Base-by-base conservation (phyloP, 2,113 vertebrate species). In the Aegithalos caudatus region DNA sequence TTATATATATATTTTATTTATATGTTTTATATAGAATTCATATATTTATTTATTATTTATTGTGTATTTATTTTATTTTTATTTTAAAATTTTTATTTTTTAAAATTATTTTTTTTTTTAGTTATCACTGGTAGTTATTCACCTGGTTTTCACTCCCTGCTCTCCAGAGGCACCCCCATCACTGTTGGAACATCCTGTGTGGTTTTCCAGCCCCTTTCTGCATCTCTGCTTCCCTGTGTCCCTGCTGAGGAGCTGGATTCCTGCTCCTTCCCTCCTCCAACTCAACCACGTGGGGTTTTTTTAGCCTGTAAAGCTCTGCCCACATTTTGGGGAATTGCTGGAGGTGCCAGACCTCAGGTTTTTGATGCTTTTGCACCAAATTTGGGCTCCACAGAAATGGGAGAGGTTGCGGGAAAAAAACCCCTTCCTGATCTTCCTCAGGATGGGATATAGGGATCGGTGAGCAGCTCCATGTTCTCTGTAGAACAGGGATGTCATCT, bases 351-450 rank as follows among this genome's bases (percentile, higher is more conserved):
- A 66, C 24, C 13, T 89, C 51, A 54, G 21, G 4, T 10, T 27
- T 50, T 28, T 19, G 20, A 31, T 0, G 6, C 12, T 74, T 89
- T 58, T 2, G 0, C 8, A 14, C 16, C 47, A 89, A 0, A 0
- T 18, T 1, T 0, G 4, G 31, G 35, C 51, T 72, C 3, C 0
- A 18, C 10, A 35, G 37, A 66, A 65, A 28, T 8, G 20, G 23
- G 37, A 77, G 79, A 61, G 31, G 60, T n/a, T 87, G 20, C 35
- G 3, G 14, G 56, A 90, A 64, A 22, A 89, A 81, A 10, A 11
- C 10, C 45, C 7, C 7, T 85, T 6, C 37, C 2, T 88, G 7
- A 3, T 29, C 6, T 69, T 78, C 40, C 21, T 66, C 7, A 3
- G 33, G 12, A 12, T 31, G 27, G 44, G 25, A 11, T 38, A 5